phyloP scores from a whole-genome alignment of 2,113 vertebrate genomes.

The Gymnocephalus cernua region DNA sequence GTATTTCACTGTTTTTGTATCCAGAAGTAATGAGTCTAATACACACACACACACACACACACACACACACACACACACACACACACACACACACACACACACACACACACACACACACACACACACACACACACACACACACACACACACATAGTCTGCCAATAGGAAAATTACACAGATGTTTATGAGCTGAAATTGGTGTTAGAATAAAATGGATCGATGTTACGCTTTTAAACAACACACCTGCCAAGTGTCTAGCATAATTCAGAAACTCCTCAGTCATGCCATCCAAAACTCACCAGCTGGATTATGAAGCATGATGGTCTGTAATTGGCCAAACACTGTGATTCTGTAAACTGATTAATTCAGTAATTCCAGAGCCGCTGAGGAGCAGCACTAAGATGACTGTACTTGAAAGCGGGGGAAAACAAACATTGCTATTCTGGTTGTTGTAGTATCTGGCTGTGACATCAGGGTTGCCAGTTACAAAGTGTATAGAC shows the following conservation, averaged over 20 bases:
- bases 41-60: slow-evolving; percentile 1
- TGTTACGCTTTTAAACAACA: too few species aligned
- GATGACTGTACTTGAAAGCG: slow-evolving; percentile 10
- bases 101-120: slow-evolving; percentile 7
- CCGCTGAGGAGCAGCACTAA: slow-evolving; percentile 28
- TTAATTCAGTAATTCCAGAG: slow-evolving; percentile 57
- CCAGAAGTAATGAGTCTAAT: neutral
- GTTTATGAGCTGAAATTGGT: slow-evolving; percentile 22
- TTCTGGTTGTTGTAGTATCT: neutral
- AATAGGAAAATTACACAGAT: slow-evolving; percentile 33
- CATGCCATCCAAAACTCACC: slow-evolving; percentile 41
- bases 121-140: slow-evolving; percentile 21
- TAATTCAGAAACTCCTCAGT: slow-evolving; percentile 26
- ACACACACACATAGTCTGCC: neutral
- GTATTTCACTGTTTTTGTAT: neutral
- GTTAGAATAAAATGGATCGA: slow-evolving; percentile 17
- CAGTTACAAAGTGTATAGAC: neutral
- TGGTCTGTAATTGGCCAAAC: slow-evolving; percentile 42
- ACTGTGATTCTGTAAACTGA: slow-evolving; percentile 43
- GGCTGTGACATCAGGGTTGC: neutral
- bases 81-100: slow-evolving; percentile 9
- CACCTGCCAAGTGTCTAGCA: slow-evolving; percentile 48
- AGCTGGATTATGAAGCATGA: slow-evolving; percentile 58
- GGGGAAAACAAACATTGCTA: slow-evolving; percentile 2
- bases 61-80: slow-evolving; percentile 20